Percentiles rank a stretch among this genome's conserved stretches.
These are phyloP conservation scores for Drosophila simulans DNA, from an alignment of 1,140 invertebrate species.

Conservation along the genomic window DNA sequence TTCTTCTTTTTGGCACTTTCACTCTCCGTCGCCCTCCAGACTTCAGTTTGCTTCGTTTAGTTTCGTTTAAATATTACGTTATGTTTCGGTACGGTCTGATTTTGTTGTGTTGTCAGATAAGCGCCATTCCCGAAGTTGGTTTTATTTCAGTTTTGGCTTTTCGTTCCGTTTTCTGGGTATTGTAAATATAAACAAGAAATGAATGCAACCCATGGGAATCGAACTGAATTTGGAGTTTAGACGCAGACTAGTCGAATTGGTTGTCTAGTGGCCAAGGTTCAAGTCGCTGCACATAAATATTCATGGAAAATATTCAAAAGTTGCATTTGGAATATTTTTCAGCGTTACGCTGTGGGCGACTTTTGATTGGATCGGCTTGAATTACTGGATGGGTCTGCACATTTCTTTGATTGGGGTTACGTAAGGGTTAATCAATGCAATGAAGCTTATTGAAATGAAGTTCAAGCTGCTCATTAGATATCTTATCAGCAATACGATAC, in stretches of 20 bases:
- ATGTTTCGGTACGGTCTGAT: slow-evolving; percentile 38
- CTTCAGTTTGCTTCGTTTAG: slow-evolving; percentile 48
- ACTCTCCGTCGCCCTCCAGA: slow-evolving; percentile 62
- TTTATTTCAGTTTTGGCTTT: slow-evolving; percentile 12
- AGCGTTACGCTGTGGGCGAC: slow-evolving; percentile 20
- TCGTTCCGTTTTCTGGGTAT: slow-evolving; percentile 37
- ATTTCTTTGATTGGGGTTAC: slow-evolving; percentile 25
- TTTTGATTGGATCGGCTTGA: slow-evolving; percentile 19
- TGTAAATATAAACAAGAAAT: slow-evolving; percentile 66
- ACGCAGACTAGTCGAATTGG: slow-evolving; percentile 31
- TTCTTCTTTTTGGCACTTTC: slow-evolving; percentile 69
- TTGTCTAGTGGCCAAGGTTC: slow-evolving; percentile 39
- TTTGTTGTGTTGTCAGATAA: slow-evolving; percentile 45
- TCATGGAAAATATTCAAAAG: slow-evolving; percentile 10
- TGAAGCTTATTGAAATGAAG: slow-evolving; percentile 7
- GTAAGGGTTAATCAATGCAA: slow-evolving; percentile 26
- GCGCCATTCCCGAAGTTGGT: slow-evolving; percentile 54
- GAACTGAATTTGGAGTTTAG: slow-evolving; percentile 35
- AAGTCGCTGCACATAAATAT: slow-evolving; percentile 26
- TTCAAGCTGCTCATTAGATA: slow-evolving; percentile 6
- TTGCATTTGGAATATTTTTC: background rate
- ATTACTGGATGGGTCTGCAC: slow-evolving; percentile 8
- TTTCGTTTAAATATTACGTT: slow-evolving; percentile 73
- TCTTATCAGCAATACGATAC: background rate
- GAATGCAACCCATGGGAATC: slow-evolving; percentile 47